Percentiles rank a stretch among this genome's conserved stretches.
Evolutionary conservation across 1,140 invertebrate species (phyloP).

Genomic region (Maniola jurtina): DNA sequence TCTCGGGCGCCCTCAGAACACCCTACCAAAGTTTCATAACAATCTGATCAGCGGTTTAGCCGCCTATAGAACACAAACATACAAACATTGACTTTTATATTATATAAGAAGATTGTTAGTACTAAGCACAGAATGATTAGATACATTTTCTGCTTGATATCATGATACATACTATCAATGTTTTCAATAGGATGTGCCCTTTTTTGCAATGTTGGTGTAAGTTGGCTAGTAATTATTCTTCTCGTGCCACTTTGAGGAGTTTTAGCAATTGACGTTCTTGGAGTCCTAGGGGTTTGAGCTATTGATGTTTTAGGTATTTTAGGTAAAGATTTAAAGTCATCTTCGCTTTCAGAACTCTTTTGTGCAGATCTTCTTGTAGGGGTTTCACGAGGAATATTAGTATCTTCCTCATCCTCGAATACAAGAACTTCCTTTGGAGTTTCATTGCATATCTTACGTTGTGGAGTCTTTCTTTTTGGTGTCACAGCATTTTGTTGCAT

Average conservation of each 20-base stretch:
- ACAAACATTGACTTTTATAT: too few species aligned
- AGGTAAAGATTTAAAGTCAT: conserved; percentile 53
- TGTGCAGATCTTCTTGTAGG: conserved; percentile 39
- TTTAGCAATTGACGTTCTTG: conserved; percentile 19
- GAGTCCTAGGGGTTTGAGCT: conserved; percentile 37
- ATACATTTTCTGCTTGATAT: too few species aligned
- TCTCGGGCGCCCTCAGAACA: too few species aligned
- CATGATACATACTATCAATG: conserved; percentile 51
- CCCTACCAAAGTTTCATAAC: too few species aligned
- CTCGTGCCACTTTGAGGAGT: conserved; percentile 53
- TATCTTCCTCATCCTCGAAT: conserved; percentile 53
- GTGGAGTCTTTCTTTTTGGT: conserved; percentile 58
- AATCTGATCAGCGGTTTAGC: too few species aligned
- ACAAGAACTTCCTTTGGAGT: conserved; percentile 63
- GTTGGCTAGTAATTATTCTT: conserved; percentile 58
- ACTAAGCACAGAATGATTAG: too few species aligned
- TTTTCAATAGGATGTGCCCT: conserved; percentile 66
- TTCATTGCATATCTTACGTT: conserved; percentile 44
- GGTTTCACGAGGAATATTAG: conserved; percentile 29
- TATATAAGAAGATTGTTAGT: too few species aligned
- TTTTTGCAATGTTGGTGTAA: conserved; percentile 65
- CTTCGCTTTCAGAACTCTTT: conserved; percentile 55
- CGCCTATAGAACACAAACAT: too few species aligned
- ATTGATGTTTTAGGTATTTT: conserved; percentile 37
- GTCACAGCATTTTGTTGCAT: conserved; percentile 59